Evolutionary conservation across 2,797 vertebrate genomes (phyloP), one percentile per base, ranked within the genome.

Genomic region (Hippopotamyrus pictus): DNA sequence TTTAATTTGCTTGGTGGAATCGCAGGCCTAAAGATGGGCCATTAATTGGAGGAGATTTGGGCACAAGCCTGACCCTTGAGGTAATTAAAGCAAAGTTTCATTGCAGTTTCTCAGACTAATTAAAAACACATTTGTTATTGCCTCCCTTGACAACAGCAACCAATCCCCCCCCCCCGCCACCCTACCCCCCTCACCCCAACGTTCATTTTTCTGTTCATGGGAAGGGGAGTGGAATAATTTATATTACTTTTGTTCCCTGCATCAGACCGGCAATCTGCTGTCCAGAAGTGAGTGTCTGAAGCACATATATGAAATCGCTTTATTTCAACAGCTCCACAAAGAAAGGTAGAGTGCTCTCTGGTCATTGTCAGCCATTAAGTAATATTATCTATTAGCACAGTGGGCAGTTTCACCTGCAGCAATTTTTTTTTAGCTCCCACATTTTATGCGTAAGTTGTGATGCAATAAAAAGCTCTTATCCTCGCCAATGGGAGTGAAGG

Each of bases 71-170:
- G 94, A 94, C 94, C 92, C 90, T 92, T 91, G 90, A 92, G 91
- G 93, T 94, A 93, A 94, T 93, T 93, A 94, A 93, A 93, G 90
- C 90, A 91, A 89, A 88, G 91, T 93, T 94, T 92, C 91, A 93
- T 92, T 91, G 92, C 91, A 91, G 90, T 93, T 91, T 92, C 91
- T 93, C 94, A 92, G 93, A 93, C 93, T 92, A 94, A 95, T 94
- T 94, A 94, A 93, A 94, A 90, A 92, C 91, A 93, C 90, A 92
- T 94, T 92, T 92, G 90, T 92, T 93, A 90, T 87, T 7, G 53
- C 86, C 37, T 87, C 33, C 86, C 86, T 87, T 33, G 86, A 87
- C 86, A 87, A 87, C 86, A 65, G 54, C 89, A 86, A 17, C 25
- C 84, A 51, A 17, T 11, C 44, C 88, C 83, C 88, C 51, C 89